Evolutionary conservation across 2,888 invertebrate genomes (phyloP).

Genomic region (Sussaba pulchella): DNA sequence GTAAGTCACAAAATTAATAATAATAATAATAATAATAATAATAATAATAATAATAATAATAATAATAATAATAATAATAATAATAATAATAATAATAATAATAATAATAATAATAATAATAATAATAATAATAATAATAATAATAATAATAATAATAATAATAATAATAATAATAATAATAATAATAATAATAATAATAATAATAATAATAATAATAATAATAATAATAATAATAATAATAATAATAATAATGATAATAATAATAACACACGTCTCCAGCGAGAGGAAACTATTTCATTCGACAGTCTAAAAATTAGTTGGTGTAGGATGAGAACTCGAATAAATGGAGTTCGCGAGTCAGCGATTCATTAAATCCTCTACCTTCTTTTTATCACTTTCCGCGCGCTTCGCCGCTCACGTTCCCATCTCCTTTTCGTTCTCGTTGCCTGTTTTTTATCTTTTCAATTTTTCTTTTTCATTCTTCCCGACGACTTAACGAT

Average conservation of each 20-base stretch:
- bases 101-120: background rate
- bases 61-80: background rate
- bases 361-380: conserved; percentile 68
- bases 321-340: conserved; percentile 31
- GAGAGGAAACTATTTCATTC: conserved; percentile 57
- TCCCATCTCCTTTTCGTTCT: conserved; percentile 33
- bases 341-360: conserved; percentile 69
- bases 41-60: conserved; percentile 2
- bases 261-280: background rate
- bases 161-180: background rate
- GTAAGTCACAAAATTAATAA: background rate
- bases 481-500: conserved; percentile 34
- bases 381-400: conserved; percentile 45
- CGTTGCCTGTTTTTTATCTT: conserved; percentile 41
- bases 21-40: conserved; percentile 5
- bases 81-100: conserved; percentile 1
- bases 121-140: conserved; percentile 1
- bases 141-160: background rate
- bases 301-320: conserved; percentile 72
- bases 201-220: background rate
- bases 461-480: conserved; percentile 47
- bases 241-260: background rate
- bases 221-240: conserved; percentile 1
- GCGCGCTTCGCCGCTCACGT: conserved; percentile 29
- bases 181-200: conserved; percentile 7